Conservation (phyloP, 1,140 invertebrate species). For the Lordiphosa clarofinis region DNA sequence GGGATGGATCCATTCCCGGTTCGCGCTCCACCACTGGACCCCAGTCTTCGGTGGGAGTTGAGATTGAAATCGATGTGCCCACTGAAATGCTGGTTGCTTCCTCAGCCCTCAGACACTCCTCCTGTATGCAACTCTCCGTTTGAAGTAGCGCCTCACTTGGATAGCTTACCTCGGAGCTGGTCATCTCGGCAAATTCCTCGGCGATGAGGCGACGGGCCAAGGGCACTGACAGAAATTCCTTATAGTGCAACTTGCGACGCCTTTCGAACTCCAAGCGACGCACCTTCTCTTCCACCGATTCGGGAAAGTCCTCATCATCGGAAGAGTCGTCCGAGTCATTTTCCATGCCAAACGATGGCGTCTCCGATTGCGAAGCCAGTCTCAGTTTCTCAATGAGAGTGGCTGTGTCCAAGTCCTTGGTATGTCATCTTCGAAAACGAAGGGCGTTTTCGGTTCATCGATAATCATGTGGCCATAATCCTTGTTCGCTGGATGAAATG, state of each 20-base stretch:
- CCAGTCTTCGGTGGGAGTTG: not conserved
- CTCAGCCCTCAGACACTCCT: not conserved
- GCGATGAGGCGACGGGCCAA: conserved; percentile 49
- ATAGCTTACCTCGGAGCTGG: conserved; percentile 5
- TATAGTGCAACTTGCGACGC: conserved; percentile 56
- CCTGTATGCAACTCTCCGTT: not conserved
- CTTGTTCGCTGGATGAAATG: conserved; percentile 59
- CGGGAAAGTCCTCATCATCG: conserved; percentile 55
- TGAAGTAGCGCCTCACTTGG: not conserved
- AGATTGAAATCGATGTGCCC: no score
- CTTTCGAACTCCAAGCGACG: conserved; percentile 51
- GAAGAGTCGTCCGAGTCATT: conserved; percentile 57
- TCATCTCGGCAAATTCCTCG: conserved; percentile 36
- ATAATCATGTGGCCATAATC: conserved; percentile 99
- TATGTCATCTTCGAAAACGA: conserved; percentile 83
- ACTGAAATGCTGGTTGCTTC: not conserved
- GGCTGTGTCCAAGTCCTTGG: conserved; percentile 86
- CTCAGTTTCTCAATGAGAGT: conserved; percentile 85
- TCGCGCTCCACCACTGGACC: not conserved
- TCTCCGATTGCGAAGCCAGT: conserved; percentile 30
- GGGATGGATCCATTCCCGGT: conserved; percentile 29
- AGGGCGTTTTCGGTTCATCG: conserved; percentile 98
- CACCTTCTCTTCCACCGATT: conserved; percentile 50
- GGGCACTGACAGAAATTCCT: conserved; percentile 45
- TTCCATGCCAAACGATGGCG: conserved; percentile 55